Evolutionary conservation across 2,888 invertebrate species (phyloP), one percentile per base, ranked within the genome.

Genomic region (Alentia gelatinosa): DNA sequence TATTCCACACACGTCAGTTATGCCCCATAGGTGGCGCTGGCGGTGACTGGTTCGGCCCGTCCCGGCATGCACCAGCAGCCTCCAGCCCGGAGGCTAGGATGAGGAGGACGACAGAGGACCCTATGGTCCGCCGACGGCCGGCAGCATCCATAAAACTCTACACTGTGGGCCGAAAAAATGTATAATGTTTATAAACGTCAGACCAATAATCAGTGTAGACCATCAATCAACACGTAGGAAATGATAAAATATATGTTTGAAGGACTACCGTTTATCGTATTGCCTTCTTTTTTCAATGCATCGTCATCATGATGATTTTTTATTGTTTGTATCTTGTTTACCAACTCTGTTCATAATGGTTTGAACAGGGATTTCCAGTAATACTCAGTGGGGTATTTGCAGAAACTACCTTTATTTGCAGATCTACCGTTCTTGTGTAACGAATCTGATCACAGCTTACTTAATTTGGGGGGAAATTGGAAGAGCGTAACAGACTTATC

Each of bases 61-160:
- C 74, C 74, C 74, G 74, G 74, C 74, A 26, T 74, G 30, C 74
- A 74, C 74, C 74, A 33, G 74, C 74, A 33, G 74, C 74, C 74
- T 26, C 74, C 30, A 26, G 74, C 74, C 74, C 33, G n/a, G n/a
- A 12, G 74, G 74, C 74, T 15, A 74, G n/a, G 74, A 12, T 26
- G 74, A 74, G 74, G 74, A 33, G 74, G 30, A 26, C 30, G n/a
- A 19, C 56, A n/a, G 19, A 33, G 74, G 74, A 74, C 30, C 30
- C 1, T 1, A 26, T 26, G 12, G 30, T 26, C 30, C 74, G 56
- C n/a, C 56, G 5, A 56, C 23, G 19, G 3, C 5, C n/a, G n/a
- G 56, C 56, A 56, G 19, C 56, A 56, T 9, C 56, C 56, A 56
- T 56, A 56, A 56, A 56, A n/a, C 56, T 56, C 5, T 56, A 56